These are phyloP conservation scores for Kradibia gibbosae DNA, from an alignment of 1,140 invertebrate species.

Conservation along the genomic window DNA sequence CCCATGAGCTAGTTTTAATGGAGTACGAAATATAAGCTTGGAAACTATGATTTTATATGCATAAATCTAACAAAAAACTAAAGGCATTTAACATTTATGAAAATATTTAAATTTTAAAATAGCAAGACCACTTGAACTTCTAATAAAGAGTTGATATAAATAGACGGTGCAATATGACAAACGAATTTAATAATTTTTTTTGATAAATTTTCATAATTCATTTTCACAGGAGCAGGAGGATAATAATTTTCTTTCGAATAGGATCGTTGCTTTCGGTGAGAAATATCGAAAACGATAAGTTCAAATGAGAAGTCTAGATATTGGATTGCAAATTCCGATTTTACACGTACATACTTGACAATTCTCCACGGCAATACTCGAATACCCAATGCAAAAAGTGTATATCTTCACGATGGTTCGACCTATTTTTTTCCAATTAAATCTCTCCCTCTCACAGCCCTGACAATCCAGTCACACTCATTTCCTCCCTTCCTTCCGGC, in stretches of 20 bases:
- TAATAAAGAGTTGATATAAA: background rate
- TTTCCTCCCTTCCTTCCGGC: background rate
- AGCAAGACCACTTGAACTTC: background rate
- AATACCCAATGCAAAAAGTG: background rate
- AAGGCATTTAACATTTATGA: conserved; percentile 8
- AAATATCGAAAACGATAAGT: background rate
- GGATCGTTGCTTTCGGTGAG: background rate
- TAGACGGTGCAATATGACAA: background rate
- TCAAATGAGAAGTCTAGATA: background rate
- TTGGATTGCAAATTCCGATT: conserved; percentile 6
- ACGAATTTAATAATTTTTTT: background rate
- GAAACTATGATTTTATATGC: background rate
- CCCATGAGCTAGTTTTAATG: background rate
- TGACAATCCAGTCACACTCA: background rate
- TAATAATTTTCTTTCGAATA: background rate
- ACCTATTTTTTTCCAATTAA: background rate
- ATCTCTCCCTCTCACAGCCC: background rate
- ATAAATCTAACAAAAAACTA: background rate
- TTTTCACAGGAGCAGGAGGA: background rate
- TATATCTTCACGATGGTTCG: background rate
- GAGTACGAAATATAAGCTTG: background rate
- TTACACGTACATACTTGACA: background rate
- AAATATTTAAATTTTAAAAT: background rate
- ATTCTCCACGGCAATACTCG: background rate
- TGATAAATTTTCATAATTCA: background rate